Evolutionary conservation across 1,140 invertebrate species (phyloP).

Genomic region (Spodoptera frugiperda): DNA sequence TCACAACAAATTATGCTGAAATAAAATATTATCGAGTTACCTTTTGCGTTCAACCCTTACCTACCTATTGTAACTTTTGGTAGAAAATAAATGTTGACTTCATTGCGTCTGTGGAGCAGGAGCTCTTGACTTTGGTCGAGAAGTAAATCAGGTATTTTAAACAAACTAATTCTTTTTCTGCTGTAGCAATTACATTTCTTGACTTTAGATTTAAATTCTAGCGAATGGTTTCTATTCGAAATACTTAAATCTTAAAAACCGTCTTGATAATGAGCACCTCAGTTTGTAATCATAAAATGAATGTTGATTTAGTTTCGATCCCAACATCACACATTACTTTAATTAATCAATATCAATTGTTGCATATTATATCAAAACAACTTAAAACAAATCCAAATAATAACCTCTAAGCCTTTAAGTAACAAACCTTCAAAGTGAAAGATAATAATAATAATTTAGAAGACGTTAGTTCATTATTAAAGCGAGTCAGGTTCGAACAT

Average conservation of each 20-base stretch:
- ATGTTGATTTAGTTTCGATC: too few relatives aligned
- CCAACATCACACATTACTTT: too few relatives aligned
- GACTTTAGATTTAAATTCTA: neutral
- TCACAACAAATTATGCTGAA: constrained; percentile 9
- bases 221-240: too few relatives aligned
- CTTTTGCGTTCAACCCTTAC: neutral
- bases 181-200: neutral
- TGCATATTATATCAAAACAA: too few relatives aligned
- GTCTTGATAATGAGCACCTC: too few relatives aligned
- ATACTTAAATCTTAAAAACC: too few relatives aligned
- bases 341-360: too few relatives aligned
- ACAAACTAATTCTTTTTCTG: neutral
- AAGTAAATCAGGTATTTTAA: neutral
- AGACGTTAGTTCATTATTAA: constrained; percentile 24
- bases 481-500: constrained; percentile 28
- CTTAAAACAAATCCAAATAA: too few relatives aligned
- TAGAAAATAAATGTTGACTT: neutral
- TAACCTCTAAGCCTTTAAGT: too few relatives aligned
- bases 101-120: neutral
- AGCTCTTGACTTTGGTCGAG: neutral
- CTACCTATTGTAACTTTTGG: neutral
- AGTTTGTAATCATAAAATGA: too few relatives aligned
- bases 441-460: neutral
- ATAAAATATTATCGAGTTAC: neutral
- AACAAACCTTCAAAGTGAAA: too few relatives aligned